These are phyloP conservation scores for Thamnaconus septentrionalis DNA, from an alignment of 2,113 vertebrate species.

Conservation along the genomic window DNA sequence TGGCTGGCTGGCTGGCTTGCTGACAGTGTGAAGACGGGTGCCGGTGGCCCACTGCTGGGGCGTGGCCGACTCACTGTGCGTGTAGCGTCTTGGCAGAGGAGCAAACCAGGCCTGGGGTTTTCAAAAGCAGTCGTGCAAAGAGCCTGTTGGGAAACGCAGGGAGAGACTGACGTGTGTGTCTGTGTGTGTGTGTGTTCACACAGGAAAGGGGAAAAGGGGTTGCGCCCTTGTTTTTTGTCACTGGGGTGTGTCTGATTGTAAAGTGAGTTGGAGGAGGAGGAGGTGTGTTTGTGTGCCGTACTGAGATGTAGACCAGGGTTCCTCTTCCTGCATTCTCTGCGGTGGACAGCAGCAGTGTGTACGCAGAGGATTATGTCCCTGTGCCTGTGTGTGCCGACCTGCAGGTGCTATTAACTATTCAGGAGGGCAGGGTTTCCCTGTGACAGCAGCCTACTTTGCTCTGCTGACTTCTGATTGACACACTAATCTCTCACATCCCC, in stretches of 20 bases:
- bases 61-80: constrained; percentile 1
- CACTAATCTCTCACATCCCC: constrained; percentile 46
- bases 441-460: constrained; percentile 41
- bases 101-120: constrained; percentile 46
- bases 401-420: constrained; percentile 69
- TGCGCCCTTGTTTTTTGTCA: constrained; percentile 31
- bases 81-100: constrained; percentile 43
- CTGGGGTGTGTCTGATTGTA: constrained; percentile 48
- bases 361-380: constrained; percentile 2
- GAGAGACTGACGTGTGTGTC: constrained; percentile 18
- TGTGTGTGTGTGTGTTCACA: constrained; percentile 8
- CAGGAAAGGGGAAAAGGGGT: constrained; percentile 27
- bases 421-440: constrained; percentile 60
- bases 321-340: constrained; percentile 52
- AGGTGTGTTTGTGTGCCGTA: constrained; percentile 50
- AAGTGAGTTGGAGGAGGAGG: constrained; percentile 16
- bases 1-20: constrained; percentile 43
- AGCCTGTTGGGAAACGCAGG: constrained; percentile 50
- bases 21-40: constrained; percentile 2
- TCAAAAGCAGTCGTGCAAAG: constrained; percentile 43
- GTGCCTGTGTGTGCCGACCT: constrained; percentile 9
- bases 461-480: constrained; percentile 64
- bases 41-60: not conserved
- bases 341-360: constrained; percentile 34
- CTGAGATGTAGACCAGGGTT: constrained; percentile 44